phyloP scores from a whole-genome alignment of 2,797 vertebrate genomes.

The Acomys russatus region DNA sequence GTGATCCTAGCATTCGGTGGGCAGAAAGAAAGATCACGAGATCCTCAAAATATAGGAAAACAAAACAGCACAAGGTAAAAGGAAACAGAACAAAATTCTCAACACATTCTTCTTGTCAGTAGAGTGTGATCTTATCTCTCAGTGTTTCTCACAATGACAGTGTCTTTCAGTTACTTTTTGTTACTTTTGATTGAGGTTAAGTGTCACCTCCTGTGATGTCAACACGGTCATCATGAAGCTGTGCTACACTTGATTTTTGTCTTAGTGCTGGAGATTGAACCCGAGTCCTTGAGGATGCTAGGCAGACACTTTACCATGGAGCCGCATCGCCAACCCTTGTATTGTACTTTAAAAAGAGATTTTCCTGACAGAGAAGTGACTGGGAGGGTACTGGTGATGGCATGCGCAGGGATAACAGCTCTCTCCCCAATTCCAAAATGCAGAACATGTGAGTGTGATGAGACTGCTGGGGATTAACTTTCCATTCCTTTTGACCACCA shows the following conservation, averaged over 20 bases:
- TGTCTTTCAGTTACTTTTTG: neutral
- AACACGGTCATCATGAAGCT: neutral
- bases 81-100: neutral
- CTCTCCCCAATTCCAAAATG: neutral
- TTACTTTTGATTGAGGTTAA: slow-evolving; percentile 13
- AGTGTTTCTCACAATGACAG: neutral
- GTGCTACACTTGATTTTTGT: neutral
- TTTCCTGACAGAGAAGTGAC: neutral
- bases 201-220: neutral
- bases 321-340: neutral
- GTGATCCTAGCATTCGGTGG: neutral
- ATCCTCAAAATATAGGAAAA: neutral
- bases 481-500: neutral
- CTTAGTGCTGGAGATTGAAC: neutral
- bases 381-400: neutral
- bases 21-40: neutral
- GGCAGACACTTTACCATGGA: neutral
- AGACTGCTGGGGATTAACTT: neutral
- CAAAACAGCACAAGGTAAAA: neutral
- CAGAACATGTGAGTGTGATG: neutral
- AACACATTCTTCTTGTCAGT: neutral
- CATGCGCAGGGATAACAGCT: neutral
- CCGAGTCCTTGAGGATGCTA: neutral
- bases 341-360: neutral
- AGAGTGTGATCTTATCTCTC: neutral